These are phyloP conservation scores for Lepilemur septentrionalis DNA, from an alignment of 2,797 vertebrate species.

Conservation along the genomic window DNA sequence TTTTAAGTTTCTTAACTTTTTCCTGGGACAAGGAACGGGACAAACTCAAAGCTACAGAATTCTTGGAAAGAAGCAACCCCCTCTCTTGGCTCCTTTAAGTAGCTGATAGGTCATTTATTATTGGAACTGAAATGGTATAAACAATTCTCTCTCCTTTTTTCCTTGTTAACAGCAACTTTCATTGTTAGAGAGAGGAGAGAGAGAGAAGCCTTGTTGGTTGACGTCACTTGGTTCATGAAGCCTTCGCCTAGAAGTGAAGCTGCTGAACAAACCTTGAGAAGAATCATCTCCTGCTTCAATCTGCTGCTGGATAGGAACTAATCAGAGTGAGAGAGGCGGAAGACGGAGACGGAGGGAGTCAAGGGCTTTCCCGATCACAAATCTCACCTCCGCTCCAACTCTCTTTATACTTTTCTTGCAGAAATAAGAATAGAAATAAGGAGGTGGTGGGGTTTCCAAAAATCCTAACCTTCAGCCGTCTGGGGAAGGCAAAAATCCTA, in stretches of 20 bases:
- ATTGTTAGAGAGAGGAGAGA: conserved; percentile 86
- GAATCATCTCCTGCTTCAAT: conserved; percentile 93
- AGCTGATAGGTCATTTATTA: conserved; percentile 80
- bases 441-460: conserved; percentile 58
- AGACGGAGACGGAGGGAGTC: conserved; percentile 72
- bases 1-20: conserved; percentile 78
- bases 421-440: conserved; percentile 69
- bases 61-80: conserved; percentile 63
- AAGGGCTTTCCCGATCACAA: conserved; percentile 52
- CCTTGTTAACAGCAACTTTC: conserved; percentile 90
- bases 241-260: conserved; percentile 94
- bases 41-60: conserved; percentile 59
- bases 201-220: conserved; percentile 87
- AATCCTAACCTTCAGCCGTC: conserved; percentile 63
- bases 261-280: conserved; percentile 96
- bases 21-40: conserved; percentile 60
- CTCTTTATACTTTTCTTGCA: conserved; percentile 72
- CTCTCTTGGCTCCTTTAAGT: conserved; percentile 67
- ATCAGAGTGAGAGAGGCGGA: conserved; percentile 83
- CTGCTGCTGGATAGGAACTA: conserved; percentile 94
- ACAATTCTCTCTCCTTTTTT: conserved; percentile 74
- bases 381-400: conserved; percentile 73
- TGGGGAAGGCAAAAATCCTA: conserved; percentile 59
- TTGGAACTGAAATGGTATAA: conserved; percentile 75
- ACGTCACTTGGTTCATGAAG: conserved; percentile 91